Conservation (phyloP, 2,888 invertebrate species). For the Netelia virgata region DNA sequence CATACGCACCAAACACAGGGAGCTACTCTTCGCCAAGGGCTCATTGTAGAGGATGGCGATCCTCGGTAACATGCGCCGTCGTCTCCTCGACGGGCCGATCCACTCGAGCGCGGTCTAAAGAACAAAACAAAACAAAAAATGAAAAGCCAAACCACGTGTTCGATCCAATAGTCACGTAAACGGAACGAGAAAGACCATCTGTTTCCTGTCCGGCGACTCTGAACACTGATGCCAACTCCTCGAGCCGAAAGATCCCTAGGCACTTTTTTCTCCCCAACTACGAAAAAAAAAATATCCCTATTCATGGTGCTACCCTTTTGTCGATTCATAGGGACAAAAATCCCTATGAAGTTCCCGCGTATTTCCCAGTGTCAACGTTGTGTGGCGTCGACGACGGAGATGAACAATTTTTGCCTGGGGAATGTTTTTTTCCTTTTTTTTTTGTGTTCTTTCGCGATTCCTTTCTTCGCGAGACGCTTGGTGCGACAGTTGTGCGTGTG, state of each 20-base stretch:
- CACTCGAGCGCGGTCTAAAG: slow-evolving; percentile 62
- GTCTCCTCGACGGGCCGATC: slow-evolving; percentile 69
- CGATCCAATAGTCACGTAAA: background rate
- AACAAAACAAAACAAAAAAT: slow-evolving; percentile 5
- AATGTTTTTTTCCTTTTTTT: background rate
- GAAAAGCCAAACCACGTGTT: background rate
- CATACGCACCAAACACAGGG: slow-evolving; percentile 90
- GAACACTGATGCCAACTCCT: slow-evolving; percentile 20
- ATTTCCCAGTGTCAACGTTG: slow-evolving; percentile 1
- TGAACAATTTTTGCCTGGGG: background rate
- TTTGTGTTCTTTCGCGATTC: background rate
- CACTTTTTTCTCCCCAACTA: background rate
- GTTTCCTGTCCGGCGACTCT: background rate
- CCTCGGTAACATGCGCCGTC: slow-evolving; percentile 79
- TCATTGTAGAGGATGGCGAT: slow-evolving; percentile 81
- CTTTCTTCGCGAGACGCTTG: background rate
- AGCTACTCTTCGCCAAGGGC: slow-evolving; percentile 78
- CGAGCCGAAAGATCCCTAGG: slow-evolving; percentile 4
- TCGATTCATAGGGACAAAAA: no score
- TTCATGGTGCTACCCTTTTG: slow-evolving; percentile 25
- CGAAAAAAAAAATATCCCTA: slow-evolving; percentile 12
- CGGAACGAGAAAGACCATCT: background rate
- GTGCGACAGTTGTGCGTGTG: slow-evolving; percentile 1
- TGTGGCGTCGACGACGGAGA: slow-evolving; percentile 5
- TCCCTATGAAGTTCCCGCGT: slow-evolving; percentile 2